Evolutionary conservation across 2,113 vertebrate species (phyloP), one percentile per base, ranked within the genome.

Genomic region (Phyllostomus hastatus): DNA sequence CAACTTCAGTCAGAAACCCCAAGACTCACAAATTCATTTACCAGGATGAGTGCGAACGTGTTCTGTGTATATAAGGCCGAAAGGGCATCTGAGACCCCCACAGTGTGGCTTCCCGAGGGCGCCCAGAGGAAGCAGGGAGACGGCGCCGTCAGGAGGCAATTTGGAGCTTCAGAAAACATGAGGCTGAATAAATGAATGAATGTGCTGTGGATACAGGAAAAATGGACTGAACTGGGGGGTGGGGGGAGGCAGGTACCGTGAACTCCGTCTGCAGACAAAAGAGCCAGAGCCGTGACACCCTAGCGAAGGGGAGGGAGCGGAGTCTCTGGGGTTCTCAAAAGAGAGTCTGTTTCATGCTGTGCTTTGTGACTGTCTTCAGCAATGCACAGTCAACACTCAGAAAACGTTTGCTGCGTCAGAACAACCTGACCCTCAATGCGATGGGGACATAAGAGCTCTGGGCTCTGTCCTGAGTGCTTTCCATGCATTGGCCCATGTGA

Each of bases 181-280:
- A 73, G 50, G 66, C 38, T 72, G 11, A 43, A 26, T 16, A 41
- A 83, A 75, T 1, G 52, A 43, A 20, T 17, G 41, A 41, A 64
- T 7, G 5, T 31, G 35, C 41, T 86, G 33, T 50, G 22, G 38
- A 83, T 1, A 35, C 20, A 50, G 38, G 73, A 72, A 11, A 61
- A 14, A 20, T 16, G 33, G 12, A 96, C 75, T 46, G 33, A 80
- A 35, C 7, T 46, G 9, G 52, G 19, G 38, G 38, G 38, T 41
- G 38, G 38, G 67, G n/a, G n/a, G n/a, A n/a, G n/a, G n/a, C n/a
- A n/a, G n/a, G 41, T 1, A 0, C 1, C 43, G 12, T 1, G 26
- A 35, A 43, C 54, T 24, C 59, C 24, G 10, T 64, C 0, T 20
- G 41, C 19, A 43, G 48, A 11, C 7, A 1, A 41, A 41, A 41